These are phyloP conservation scores for Selene dorsalis DNA, from an alignment of 2,797 vertebrate genomes.

Conservation along the genomic window DNA sequence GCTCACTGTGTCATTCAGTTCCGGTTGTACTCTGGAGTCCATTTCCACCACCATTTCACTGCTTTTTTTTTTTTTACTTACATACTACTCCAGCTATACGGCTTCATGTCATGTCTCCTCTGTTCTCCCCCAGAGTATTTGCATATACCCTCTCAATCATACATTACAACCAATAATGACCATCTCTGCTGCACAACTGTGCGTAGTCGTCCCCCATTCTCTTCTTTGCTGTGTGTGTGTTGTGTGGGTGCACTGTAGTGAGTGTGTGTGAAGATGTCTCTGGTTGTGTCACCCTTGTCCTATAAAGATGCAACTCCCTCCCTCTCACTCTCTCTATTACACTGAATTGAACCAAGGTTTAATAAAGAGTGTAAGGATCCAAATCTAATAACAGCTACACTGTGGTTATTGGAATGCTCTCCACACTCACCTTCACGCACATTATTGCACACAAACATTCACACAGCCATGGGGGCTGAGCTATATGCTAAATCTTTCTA, in stretches of 20 bases:
- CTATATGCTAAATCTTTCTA: slow-evolving; percentile 38
- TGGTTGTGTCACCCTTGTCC: slow-evolving; percentile 51
- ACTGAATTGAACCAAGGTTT: slow-evolving; percentile 69
- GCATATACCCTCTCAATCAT: not conserved
- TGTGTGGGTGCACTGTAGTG: slow-evolving; percentile 1
- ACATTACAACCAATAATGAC: slow-evolving; percentile 6
- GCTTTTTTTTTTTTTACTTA: too few species aligned
- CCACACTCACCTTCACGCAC: slow-evolving; percentile 61
- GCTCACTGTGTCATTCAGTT: slow-evolving; percentile 47
- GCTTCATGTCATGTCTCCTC: not conserved
- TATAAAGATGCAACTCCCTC: slow-evolving; percentile 62
- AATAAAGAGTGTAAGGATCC: slow-evolving; percentile 74
- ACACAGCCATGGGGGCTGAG: slow-evolving; percentile 21
- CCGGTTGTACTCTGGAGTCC: slow-evolving; percentile 48
- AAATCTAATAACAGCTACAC: slow-evolving; percentile 79
- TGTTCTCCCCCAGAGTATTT: not conserved
- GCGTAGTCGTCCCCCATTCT: not conserved
- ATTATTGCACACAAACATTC: slow-evolving; percentile 18
- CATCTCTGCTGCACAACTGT: slow-evolving; percentile 11
- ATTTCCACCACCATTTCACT: slow-evolving; percentile 21
- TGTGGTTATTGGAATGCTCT: slow-evolving; percentile 77
- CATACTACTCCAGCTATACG: not conserved
- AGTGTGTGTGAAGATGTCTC: slow-evolving; percentile 40
- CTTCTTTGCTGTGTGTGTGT: not conserved
- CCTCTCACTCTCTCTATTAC: slow-evolving; percentile 59